Evolutionary conservation across 2,113 vertebrate species (phyloP), one percentile per base, ranked within the genome.

Genomic region (Forbesichthys papilliferus): DNA sequence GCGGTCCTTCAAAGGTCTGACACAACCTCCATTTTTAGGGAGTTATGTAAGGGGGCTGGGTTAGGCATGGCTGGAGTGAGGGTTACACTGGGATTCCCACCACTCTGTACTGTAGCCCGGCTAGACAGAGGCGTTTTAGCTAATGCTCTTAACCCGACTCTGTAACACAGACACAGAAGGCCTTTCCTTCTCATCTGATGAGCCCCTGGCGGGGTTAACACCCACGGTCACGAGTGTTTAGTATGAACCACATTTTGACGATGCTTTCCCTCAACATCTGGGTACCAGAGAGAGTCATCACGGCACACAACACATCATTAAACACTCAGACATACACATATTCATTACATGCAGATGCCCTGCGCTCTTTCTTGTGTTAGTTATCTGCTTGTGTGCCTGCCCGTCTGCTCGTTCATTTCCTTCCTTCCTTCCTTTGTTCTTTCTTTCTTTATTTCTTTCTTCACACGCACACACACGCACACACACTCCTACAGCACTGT

Each of bases 61-160:
- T 12, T 34, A 33, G 27, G 42, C 36, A 20, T 64, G 47, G 48
- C 16, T 20, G 56, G 56, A 9, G 80, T 80, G 78, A 85, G 68
- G 74, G 73, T 75, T 71, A 69, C 68, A 78, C 74, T 87, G 70
- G 87, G 88, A 88, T 91, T 91, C 89, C 89, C 75, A 85, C 86
- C 84, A 86, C 88, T 83, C 86, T 78, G 80, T 77, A 78, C 27
- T 27, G 27, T 85, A 87, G 87, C 86, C 86, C 79, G 87, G 82
- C 83, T 82, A 78, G 87, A 81, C 87, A 91, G 83, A 91, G 88
- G 88, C 88, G 86, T 91, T 85, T 72, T 5, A 73, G 84, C 74
- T 90, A 91, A 91, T 91, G 88, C 89, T 89, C 89, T 91, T 91
- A 91, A 73, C 80, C 78, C 79, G 75, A 84, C 88, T 89, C 73